Evolutionary conservation across 1,140 invertebrate genomes (phyloP).

Genomic region (Drosophila pallidifrons): DNA sequence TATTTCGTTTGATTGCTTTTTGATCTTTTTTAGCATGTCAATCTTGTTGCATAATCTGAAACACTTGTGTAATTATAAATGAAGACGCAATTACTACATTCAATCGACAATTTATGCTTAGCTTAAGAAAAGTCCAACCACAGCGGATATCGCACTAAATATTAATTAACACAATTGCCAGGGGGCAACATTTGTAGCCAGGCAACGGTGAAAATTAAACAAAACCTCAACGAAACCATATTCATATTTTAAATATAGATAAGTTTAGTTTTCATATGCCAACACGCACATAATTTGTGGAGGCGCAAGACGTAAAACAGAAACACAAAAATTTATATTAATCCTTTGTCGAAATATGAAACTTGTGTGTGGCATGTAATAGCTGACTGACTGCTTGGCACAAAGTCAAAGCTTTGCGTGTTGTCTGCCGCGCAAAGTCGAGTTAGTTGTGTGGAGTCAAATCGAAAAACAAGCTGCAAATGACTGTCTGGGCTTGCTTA

Average conservation of each 20-base stretch:
- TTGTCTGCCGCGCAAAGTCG: slow-evolving; percentile 34
- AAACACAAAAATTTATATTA: slow-evolving; percentile 38
- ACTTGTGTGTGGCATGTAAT: slow-evolving; percentile 35
- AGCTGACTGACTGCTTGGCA: slow-evolving; percentile 57
- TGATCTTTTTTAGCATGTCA: no score
- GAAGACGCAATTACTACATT: slow-evolving; percentile 10
- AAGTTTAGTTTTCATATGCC: slow-evolving; percentile 35
- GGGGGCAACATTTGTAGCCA: slow-evolving; percentile 59
- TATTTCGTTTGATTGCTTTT: no score
- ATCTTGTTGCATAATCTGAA: no score
- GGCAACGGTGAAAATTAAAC: slow-evolving; percentile 43
- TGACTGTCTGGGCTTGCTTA: slow-evolving; percentile 53
- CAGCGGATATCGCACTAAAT: slow-evolving; percentile 42
- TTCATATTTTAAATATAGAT: slow-evolving; percentile 70
- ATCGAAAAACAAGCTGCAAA: slow-evolving; percentile 66
- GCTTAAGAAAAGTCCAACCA: background rate
- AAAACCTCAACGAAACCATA: slow-evolving; percentile 50
- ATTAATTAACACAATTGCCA: slow-evolving; percentile 62
- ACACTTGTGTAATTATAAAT: background rate
- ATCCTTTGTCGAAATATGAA: slow-evolving; percentile 67
- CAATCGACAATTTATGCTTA: background rate
- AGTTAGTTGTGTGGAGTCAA: background rate
- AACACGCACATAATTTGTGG: slow-evolving; percentile 22
- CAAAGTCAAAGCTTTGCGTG: slow-evolving; percentile 75
- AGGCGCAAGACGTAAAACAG: background rate